Conservation (phyloP, 2,888 invertebrate genomes). For the Hydrotaea diabolus region DNA sequence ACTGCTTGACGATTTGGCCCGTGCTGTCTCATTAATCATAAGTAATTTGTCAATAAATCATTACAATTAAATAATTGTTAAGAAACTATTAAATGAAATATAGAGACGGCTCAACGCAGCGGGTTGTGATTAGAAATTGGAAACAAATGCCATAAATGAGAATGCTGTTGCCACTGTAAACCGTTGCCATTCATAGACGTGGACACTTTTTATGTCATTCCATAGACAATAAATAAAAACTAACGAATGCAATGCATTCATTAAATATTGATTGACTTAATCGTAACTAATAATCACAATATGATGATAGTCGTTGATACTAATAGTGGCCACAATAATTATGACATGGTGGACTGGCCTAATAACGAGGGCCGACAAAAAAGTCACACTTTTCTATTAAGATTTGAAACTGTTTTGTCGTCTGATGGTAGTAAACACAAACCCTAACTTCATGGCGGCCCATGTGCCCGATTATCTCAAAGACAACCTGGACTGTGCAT, state of each 20-base stretch:
- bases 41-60: slow-evolving; percentile 63
- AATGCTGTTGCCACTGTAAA: background rate
- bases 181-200: slow-evolving; percentile 1
- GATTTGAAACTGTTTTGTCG: too few relatives aligned
- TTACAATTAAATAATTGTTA: slow-evolving; percentile 46
- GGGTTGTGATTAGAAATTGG: slow-evolving; percentile 17
- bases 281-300: background rate
- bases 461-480: too few relatives aligned
- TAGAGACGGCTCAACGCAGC: background rate
- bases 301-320: background rate
- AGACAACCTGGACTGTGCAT: too few relatives aligned
- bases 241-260: slow-evolving; percentile 47
- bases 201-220: slow-evolving; percentile 38
- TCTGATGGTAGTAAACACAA: too few relatives aligned
- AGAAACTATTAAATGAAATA: slow-evolving; percentile 14
- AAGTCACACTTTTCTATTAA: too few relatives aligned
- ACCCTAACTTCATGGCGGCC: too few relatives aligned
- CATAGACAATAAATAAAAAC: slow-evolving; percentile 48
- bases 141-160: slow-evolving; percentile 19
- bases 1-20: background rate
- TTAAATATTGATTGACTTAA: slow-evolving; percentile 19
- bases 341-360: too few relatives aligned
- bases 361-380: too few relatives aligned
- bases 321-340: too few relatives aligned
- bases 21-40: slow-evolving; percentile 55